A percentile compares a stretch with the other conserved stretches of the same genome.
phyloP scores from a whole-genome alignment of 1,140 invertebrate genomes.

The Cherax quadricarinatus region DNA sequence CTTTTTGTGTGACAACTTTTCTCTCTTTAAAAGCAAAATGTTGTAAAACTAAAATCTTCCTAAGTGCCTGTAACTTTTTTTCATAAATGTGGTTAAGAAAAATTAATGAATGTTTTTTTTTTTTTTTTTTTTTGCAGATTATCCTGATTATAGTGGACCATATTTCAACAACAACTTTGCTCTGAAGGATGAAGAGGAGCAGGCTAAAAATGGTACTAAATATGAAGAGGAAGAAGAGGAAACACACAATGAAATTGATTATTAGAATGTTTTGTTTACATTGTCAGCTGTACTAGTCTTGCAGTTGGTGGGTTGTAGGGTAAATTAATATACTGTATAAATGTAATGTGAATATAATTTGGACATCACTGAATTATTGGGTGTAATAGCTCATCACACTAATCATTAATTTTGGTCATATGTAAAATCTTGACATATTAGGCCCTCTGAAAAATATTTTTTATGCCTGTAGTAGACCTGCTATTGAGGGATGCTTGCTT shows the following conservation, averaged over 20 bases:
- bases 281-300: neutral
- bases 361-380: neutral
- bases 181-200: constrained; percentile 72
- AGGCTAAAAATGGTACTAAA: constrained; percentile 73
- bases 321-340: neutral
- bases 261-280: constrained; percentile 31
- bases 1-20: no score
- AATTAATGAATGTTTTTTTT: neutral
- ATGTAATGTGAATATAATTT: neutral
- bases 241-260: constrained; percentile 71
- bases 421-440: neutral
- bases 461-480: neutral
- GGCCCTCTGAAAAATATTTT: neutral
- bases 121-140: constrained; percentile 52
- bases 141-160: constrained; percentile 66
- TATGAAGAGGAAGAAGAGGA: constrained; percentile 73
- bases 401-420: neutral
- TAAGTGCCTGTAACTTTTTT: no score
- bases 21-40: neutral
- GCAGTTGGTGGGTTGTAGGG: neutral
- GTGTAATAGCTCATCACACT: neutral
- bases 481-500: neutral
- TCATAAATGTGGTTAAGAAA: neutral
- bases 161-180: constrained; percentile 73
- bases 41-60: no score